phyloP scores from a whole-genome alignment of 2,888 invertebrate genomes.

The Sarcophaga carnaria region DNA sequence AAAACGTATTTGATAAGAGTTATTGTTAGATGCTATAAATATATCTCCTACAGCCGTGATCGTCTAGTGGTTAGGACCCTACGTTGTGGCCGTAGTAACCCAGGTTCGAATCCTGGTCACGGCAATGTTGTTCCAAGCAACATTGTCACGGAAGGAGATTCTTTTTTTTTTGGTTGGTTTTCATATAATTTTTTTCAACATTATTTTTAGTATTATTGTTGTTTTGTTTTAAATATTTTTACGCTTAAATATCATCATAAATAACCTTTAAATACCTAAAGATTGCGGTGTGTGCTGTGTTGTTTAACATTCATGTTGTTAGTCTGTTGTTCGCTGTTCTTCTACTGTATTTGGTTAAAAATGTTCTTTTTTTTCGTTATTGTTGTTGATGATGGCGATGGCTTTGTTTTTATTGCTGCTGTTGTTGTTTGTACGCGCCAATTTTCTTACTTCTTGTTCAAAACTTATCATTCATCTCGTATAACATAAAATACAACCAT shows the following conservation, averaged over 20 bases:
- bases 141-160: conserved; percentile 69
- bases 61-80: conserved; percentile 82
- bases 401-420: conserved; percentile 12
- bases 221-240: neutral
- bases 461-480: conserved; percentile 69
- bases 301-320: conserved; percentile 44
- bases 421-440: conserved; percentile 64
- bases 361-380: conserved; percentile 2
- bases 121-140: conserved; percentile 70
- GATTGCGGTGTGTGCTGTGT: conserved; percentile 28
- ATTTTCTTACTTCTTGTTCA: conserved; percentile 67
- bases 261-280: conserved; percentile 55
- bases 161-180: conserved; percentile 32
- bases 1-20: conserved; percentile 10
- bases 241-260: conserved; percentile 55
- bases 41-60: conserved; percentile 78
- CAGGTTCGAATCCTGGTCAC: conserved; percentile 81
- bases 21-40: neutral
- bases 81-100: conserved; percentile 82
- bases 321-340: neutral
- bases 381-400: too few species aligned
- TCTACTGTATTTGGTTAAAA: conserved; percentile 43
- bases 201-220: too few species aligned
- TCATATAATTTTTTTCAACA: conserved; percentile 2
- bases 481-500: conserved; percentile 50